Evolutionary conservation across 2,113 vertebrate genomes (phyloP).

Genomic region (Hyaena hyaena): DNA sequence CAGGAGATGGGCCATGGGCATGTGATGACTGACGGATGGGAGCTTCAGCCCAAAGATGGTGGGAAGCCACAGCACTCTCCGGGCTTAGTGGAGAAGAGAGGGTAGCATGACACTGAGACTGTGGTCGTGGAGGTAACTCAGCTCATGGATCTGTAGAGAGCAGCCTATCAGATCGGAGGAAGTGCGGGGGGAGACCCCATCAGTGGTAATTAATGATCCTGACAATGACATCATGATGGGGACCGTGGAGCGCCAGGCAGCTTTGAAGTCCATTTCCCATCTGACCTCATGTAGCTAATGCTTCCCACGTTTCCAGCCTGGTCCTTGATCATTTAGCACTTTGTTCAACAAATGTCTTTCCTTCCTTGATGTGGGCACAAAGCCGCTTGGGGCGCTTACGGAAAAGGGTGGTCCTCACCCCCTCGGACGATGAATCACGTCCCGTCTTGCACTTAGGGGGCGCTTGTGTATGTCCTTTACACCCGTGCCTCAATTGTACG

Average conservation of each 20-base stretch:
- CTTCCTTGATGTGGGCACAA: neutral
- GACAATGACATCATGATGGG: neutral
- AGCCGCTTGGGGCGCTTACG: neutral
- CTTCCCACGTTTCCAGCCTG: neutral
- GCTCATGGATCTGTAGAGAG: neutral
- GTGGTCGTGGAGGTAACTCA: accelerated
- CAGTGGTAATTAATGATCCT: too few species aligned
- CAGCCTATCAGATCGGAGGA: neutral
- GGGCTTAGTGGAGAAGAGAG: neutral
- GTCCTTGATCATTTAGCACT: neutral
- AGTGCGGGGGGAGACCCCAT: neutral
- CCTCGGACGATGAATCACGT: neutral
- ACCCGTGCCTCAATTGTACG: neutral
- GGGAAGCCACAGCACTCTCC: neutral
- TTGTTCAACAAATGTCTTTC: neutral
- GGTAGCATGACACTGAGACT: neutral
- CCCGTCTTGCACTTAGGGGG: too few species aligned
- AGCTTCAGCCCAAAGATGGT: neutral
- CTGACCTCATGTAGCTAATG: neutral
- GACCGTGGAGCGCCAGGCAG: neutral
- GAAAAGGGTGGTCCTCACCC: neutral
- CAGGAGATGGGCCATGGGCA: neutral
- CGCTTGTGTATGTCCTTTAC: neutral
- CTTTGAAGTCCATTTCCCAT: neutral
- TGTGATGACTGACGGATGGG: too few species aligned